A percentile compares a stretch with the other conserved stretches of the same genome.
phyloP scores from a whole-genome alignment of 2,113 vertebrate species.

The Nanorana parkeri region DNA sequence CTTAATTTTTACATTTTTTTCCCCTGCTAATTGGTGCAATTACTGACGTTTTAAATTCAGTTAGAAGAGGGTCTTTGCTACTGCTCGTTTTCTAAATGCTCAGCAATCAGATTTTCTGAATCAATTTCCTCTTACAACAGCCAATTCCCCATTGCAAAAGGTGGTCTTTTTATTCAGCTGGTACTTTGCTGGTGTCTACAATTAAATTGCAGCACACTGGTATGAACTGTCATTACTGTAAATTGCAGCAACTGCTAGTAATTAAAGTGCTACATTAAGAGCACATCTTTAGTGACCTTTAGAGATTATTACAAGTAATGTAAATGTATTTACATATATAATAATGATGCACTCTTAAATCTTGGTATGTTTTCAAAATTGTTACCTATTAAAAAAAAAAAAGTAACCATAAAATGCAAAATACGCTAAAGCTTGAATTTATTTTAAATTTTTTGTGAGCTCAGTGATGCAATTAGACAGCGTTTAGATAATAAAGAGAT shows the following conservation, averaged over 20 bases:
- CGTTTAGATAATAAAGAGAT: background rate
- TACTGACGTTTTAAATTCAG: conserved; percentile 44
- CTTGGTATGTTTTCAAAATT: conserved; percentile 26
- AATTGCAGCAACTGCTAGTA: conserved; percentile 72
- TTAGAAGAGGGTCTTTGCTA: conserved; percentile 39
- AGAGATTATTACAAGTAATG: conserved; percentile 50
- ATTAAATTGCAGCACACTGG: conserved; percentile 73
- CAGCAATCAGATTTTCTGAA: conserved; percentile 58
- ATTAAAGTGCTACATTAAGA: conserved; percentile 69
- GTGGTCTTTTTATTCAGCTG: conserved; percentile 67
- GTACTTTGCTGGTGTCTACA: conserved; percentile 74
- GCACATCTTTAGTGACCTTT: conserved; percentile 63
- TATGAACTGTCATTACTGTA: conserved; percentile 76
- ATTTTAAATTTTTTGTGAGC: background rate
- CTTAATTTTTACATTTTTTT: conserved; percentile 26
- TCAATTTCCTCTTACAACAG: conserved; percentile 48
- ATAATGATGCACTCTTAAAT: conserved; percentile 37
- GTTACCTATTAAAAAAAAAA: conserved; percentile 1
- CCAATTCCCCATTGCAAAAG: conserved; percentile 61
- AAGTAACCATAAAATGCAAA: conserved; percentile 10
- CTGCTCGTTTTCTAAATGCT: conserved; percentile 60
- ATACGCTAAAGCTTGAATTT: background rate
- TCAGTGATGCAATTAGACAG: background rate
- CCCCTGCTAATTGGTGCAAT: conserved; percentile 47
- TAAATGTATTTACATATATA: conserved; percentile 47